Percentiles rank a stretch among this genome's conserved stretches.
phyloP scores from a whole-genome alignment of 2,113 vertebrate species.

The Myrmecophaga tridactyla region DNA sequence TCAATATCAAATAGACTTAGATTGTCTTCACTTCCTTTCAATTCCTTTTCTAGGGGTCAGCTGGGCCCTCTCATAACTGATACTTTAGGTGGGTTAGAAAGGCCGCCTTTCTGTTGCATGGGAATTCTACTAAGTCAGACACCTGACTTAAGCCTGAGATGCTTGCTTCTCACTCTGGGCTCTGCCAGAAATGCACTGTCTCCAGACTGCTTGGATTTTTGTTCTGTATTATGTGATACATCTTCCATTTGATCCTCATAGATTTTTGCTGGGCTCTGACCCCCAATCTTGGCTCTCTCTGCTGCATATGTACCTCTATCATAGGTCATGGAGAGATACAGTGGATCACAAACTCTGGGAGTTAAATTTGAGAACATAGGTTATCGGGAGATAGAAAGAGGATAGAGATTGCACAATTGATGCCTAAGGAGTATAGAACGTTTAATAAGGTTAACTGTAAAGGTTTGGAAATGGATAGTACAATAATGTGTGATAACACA shows the following conservation, averaged over 20 bases:
- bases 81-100: background rate
- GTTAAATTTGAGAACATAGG: too few relatives aligned
- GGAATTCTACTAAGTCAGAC: too few relatives aligned
- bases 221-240: too few relatives aligned
- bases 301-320: background rate
- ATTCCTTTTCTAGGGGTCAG: background rate
- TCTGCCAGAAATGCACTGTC: background rate
- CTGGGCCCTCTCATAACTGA: background rate
- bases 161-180: background rate
- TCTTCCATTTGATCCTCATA: too few relatives aligned
- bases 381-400: too few relatives aligned
- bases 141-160: background rate
- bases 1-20: background rate
- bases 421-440: too few relatives aligned
- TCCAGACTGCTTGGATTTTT: background rate
- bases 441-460: too few relatives aligned
- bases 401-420: too few relatives aligned
- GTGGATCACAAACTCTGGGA: too few relatives aligned
- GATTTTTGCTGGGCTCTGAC: background rate
- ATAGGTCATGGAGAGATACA: background rate
- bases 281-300: background rate
- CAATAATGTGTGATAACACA: too few relatives aligned
- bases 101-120: background rate
- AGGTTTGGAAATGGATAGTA: too few relatives aligned
- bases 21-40: background rate